A percentile compares a stretch with the other conserved stretches of the same genome.
These are phyloP conservation scores for Aythya fuligula DNA, from an alignment of 2,797 vertebrate species.

Conservation along the genomic window DNA sequence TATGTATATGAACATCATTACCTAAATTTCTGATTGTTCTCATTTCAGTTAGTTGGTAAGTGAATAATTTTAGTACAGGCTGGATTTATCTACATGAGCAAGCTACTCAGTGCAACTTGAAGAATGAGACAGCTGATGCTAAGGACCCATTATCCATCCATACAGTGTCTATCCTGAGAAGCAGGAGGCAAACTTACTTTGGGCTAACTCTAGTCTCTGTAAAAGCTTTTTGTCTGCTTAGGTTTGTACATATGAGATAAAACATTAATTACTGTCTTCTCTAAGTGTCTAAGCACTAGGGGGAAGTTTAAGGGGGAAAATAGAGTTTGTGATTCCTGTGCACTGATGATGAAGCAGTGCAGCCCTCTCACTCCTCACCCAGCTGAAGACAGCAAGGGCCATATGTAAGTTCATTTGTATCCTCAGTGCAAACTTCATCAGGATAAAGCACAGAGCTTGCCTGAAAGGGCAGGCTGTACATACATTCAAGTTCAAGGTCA, in stretches of 20 bases:
- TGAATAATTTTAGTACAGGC: neutral
- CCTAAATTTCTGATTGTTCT: neutral
- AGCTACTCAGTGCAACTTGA: neutral
- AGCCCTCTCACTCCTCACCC: neutral
- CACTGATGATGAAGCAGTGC: neutral
- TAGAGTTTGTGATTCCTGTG: neutral
- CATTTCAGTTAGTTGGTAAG: neutral
- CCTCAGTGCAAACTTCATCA: neutral
- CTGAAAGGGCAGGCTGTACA: neutral
- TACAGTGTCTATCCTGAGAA: neutral
- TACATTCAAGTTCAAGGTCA: neutral
- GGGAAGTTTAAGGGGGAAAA: neutral
- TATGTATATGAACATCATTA: neutral
- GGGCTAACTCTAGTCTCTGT: neutral
- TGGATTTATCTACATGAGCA: neutral
- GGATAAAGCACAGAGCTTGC: neutral
- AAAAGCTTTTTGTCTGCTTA: neutral
- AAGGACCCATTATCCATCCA: neutral
- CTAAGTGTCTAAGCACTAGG: neutral
- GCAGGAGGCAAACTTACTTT: neutral
- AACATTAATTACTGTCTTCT: neutral
- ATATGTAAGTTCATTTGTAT: accelerated
- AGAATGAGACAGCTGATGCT: neutral
- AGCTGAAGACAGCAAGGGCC: neutral
- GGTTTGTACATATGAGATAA: neutral